A percentile compares a stretch with the other conserved stretches of the same genome.
Conservation (phyloP, 2,888 invertebrate species). For the Aethes cnicana region DNA sequence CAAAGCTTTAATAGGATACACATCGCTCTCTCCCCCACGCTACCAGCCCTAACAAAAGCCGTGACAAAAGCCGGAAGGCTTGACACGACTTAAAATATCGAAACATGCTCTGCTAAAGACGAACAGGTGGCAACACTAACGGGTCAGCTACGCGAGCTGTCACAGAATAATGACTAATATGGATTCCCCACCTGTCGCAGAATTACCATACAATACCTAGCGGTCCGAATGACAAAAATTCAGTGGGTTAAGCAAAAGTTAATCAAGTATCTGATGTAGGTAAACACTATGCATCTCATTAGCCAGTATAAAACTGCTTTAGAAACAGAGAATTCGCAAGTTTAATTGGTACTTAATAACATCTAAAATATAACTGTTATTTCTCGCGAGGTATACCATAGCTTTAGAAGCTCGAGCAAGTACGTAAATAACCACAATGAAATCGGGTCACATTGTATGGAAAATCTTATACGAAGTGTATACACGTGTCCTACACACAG, state of each 20-base stretch:
- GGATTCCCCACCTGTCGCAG: slow-evolving; percentile 36
- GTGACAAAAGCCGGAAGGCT: no score
- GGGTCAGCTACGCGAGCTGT: slow-evolving; percentile 34
- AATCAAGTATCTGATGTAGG: slow-evolving; percentile 39
- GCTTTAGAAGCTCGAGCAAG: slow-evolving; percentile 3
- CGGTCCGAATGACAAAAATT: slow-evolving; percentile 47
- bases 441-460: no score
- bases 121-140: no score
- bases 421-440: slow-evolving; percentile 9
- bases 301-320: slow-evolving; percentile 43
- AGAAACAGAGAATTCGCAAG: slow-evolving; percentile 36
- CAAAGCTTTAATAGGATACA: no score
- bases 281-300: slow-evolving; percentile 45
- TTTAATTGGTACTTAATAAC: slow-evolving; percentile 30
- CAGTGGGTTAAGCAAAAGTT: slow-evolving; percentile 38
- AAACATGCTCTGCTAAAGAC: no score
- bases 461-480: no score
- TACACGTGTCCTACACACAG: no score
- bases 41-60: no score
- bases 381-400: slow-evolving; percentile 10
- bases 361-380: slow-evolving; percentile 17
- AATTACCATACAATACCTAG: slow-evolving; percentile 63
- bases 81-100: no score
- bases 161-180: slow-evolving; percentile 43
- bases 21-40: no score